Conservation (phyloP, 2,113 vertebrate genomes). For the Halcyon senegalensis region DNA sequence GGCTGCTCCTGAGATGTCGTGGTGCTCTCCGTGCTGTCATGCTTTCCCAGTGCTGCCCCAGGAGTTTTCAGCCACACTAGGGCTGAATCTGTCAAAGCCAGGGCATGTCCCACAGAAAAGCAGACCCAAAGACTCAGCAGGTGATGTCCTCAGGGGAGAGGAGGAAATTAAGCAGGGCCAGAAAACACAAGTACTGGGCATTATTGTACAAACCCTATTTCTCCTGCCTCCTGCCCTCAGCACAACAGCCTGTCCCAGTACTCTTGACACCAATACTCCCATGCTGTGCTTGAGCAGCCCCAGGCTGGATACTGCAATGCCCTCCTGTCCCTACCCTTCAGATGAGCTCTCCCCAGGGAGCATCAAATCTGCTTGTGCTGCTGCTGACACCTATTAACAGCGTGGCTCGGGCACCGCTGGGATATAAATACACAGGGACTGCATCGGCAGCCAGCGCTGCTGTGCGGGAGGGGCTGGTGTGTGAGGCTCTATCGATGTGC, state of each 20-base stretch:
- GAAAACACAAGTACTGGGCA: fast-evolving
- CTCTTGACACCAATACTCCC: background rate
- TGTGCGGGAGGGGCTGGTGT: background rate
- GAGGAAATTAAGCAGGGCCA: background rate
- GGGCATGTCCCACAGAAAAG: background rate
- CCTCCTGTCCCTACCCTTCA: background rate
- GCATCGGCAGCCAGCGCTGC: background rate
- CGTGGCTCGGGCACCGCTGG: fast-evolving
- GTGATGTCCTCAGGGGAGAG: background rate
- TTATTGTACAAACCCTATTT: background rate
- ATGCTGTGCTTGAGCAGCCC: background rate
- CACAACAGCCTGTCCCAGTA: fast-evolving
- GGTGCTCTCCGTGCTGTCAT: background rate
- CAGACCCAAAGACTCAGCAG: background rate
- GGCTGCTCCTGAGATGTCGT: background rate
- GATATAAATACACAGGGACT: background rate
- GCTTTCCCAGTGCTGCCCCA: background rate
- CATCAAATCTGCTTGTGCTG: background rate
- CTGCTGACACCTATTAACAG: background rate
- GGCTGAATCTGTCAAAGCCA: background rate
- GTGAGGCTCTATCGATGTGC: background rate
- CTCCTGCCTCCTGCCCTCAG: background rate
- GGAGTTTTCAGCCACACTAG: background rate
- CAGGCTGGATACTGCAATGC: background rate
- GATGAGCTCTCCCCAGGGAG: background rate